Base-by-base conservation (phyloP, 2,797 vertebrate species). In the Sparus aurata region DNA sequence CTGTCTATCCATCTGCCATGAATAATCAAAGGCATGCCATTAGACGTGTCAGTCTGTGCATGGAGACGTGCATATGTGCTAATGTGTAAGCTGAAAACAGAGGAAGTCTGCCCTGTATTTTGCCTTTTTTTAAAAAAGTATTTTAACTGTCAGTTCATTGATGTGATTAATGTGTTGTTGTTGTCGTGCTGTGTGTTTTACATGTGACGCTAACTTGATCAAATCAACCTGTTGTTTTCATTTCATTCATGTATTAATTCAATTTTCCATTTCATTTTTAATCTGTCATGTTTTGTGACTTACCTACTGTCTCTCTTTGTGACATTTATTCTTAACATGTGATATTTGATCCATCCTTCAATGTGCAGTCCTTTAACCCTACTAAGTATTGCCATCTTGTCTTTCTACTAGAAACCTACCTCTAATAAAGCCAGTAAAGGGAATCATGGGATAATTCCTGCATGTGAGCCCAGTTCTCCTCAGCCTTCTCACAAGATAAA, bases 351-450 rank as follows among this genome's bases (percentile, higher is more conserved):
- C 50, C 68, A 77, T 87, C 30, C 30, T 34, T 71, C 23, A 25
- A 65, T 81, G 66, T 88, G 72, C 61, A 67, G 66, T 78, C 27
- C 11, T 64, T 12, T 88, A 85, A 93, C 83, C 73, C 82, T 67
- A 85, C 84, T 92, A 90, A 92, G 50, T 69, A 11, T 41, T 93
- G 77, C 71, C 76, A 86, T 95, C 73, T 92, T 93, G 88, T 95
- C 86, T 95, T 87, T 93, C 90, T 87, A 93, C 82, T 94, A 95
- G 94, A 94, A 92, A 90, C 73, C 89, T 85, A 82, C 93, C 77
- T 93, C 87, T 94, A 93, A 85, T 87, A 95, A 93, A 94, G 83
- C 82, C 79, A 74, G 6, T 94, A 95, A 93, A 92, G 61, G 84
- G 82, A 92, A 82, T 79, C 89, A 90, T 83, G 82, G 83, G 64